phyloP scores from a whole-genome alignment of 2,113 vertebrate species.

The Trogon surrucura region DNA sequence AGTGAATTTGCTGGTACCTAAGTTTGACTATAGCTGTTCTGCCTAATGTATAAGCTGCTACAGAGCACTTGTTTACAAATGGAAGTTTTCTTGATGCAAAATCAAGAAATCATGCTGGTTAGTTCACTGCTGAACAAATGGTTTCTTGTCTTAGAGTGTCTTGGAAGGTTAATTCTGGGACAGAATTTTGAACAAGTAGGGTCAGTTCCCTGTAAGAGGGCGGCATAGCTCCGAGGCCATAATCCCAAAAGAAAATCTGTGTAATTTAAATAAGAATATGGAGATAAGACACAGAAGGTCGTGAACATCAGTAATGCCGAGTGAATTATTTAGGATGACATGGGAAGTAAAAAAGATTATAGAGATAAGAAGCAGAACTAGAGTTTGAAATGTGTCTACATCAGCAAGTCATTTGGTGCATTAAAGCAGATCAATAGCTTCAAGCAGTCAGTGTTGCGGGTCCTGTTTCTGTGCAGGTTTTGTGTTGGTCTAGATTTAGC shows the following conservation, averaged over 20 bases:
- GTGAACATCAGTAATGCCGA: background rate
- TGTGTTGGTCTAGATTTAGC: background rate
- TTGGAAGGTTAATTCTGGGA: background rate
- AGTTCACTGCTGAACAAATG: background rate
- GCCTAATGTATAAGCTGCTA: background rate
- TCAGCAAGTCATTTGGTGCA: slow-evolving; percentile 16
- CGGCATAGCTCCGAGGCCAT: background rate
- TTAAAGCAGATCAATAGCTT: slow-evolving; percentile 11
- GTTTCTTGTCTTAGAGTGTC: background rate
- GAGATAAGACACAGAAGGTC: background rate
- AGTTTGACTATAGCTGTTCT: background rate
- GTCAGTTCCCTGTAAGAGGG: background rate
- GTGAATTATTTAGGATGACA: slow-evolving; percentile 23
- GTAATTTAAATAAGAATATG: background rate
- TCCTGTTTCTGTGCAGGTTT: background rate
- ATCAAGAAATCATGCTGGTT: background rate
- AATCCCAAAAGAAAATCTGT: background rate
- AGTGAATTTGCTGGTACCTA: background rate
- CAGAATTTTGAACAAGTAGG: background rate
- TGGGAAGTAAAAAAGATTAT: background rate
- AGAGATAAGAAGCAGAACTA: background rate
- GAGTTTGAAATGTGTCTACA: background rate
- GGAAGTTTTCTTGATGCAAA: background rate
- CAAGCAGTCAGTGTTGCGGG: background rate
- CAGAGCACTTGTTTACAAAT: background rate